Base-by-base conservation (phyloP, 1,140 invertebrate genomes). In the Ctenoplectra terminalis region DNA sequence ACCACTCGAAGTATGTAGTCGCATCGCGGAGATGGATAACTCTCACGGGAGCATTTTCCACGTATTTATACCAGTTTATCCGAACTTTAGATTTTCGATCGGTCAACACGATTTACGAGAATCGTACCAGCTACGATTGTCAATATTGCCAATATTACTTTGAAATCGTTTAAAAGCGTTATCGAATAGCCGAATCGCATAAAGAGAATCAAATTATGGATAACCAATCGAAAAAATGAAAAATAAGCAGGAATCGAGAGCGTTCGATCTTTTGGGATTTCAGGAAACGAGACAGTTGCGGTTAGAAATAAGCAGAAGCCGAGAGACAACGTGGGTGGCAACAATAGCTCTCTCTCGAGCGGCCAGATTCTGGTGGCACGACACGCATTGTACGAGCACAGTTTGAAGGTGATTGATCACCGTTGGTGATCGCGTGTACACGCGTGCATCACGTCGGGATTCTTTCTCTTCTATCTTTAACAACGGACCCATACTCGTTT, bases 241-340 rank as follows among this genome's bases (percentile, higher is more conserved):
- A 20, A 29, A 56, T 1, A 3, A 20, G 60, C 20, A n/a, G 1
- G 20, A 20, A 31, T 71, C 67, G 7, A 7, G 67, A 31, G 23
- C 29, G 46, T 46, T 63, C 29, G 75, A 70, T 71, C 40, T 50
- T 63, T 40, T 31, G 34, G 23, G 46, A 26, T 75, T 81, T 70
- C 64, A 29, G 72, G 56, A 43, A 74, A 64, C 40, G 31, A 67
- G 56, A 67, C 58, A 40, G 58, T 17, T 17, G n/a, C 58, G 52
- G 64, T 69, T 46, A 31, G 40, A 69, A 23, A 23, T 58, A 26
- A 58, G 66, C 71, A 83, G 78, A 70, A 50, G 70, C 64, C 67
- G 58, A 70, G 76, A 73, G 66, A 78, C 91, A 75, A 90, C 91
- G 90, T 92, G 91, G 90, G 91, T 92, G 91, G 91, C 85, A 87